Conservation (phyloP, 2,113 vertebrate genomes). For the Aspiorhynchus laticeps region DNA sequence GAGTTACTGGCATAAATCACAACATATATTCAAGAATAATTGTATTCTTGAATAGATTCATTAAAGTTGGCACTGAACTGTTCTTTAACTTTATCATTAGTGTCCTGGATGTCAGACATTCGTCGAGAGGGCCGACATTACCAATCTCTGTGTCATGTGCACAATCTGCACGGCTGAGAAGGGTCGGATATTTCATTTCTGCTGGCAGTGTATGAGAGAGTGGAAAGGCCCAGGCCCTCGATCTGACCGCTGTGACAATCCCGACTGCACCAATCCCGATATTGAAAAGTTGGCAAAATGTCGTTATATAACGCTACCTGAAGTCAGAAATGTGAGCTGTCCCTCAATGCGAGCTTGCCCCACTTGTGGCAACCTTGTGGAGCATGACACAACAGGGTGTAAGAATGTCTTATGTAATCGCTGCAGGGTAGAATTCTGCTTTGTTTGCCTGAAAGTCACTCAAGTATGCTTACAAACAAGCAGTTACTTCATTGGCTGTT, state of each 20-base stretch:
- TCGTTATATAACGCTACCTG: neutral
- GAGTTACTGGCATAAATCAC: conserved; percentile 46
- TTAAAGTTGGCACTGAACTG: too few species aligned
- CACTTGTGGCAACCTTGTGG: conserved; percentile 70
- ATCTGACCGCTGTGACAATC: conserved; percentile 69
- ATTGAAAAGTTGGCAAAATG: conserved; percentile 67
- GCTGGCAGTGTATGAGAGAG: conserved; percentile 74
- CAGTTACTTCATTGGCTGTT: conserved; percentile 66
- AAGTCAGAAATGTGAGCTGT: conserved; percentile 49
- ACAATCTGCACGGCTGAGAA: conserved; percentile 61
- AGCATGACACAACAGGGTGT: conserved; percentile 73
- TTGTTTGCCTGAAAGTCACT: conserved; percentile 74
- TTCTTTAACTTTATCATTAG: too few species aligned
- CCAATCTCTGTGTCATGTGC: conserved; percentile 70
- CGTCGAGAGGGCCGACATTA: conserved; percentile 65
- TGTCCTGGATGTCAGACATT: conserved; percentile 71
- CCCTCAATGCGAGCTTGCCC: conserved; percentile 75
- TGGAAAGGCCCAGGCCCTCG: conserved; percentile 71
- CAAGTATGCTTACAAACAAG: conserved; percentile 59
- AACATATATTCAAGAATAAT: neutral
- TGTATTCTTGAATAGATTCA: neutral
- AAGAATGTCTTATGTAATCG: conserved; percentile 76
- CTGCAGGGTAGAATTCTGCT: conserved; percentile 77
- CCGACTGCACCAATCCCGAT: conserved; percentile 62
- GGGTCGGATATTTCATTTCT: conserved; percentile 54